These are phyloP conservation scores for Xerus inauris DNA, from an alignment of 2,113 vertebrate genomes.

Conservation along the genomic window DNA sequence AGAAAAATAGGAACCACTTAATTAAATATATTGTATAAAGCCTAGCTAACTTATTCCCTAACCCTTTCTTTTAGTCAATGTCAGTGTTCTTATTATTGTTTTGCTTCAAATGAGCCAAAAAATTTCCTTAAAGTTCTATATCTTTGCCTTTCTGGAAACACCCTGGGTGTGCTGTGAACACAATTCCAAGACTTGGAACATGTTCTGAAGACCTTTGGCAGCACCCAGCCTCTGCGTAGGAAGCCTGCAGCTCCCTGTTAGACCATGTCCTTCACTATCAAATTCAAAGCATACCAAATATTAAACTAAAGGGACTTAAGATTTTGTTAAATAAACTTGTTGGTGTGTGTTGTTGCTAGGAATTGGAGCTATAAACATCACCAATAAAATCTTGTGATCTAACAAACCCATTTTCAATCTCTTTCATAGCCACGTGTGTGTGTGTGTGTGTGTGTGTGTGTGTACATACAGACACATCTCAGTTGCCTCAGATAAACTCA, in stretches of 20 bases:
- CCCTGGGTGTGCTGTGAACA: background rate
- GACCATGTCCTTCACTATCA: background rate
- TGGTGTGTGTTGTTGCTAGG: background rate
- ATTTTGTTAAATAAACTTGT: background rate
- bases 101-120: background rate
- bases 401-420: background rate
- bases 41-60: background rate
- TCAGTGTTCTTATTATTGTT: background rate
- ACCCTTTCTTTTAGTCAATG: background rate
- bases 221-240: background rate
- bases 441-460: background rate
- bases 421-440: background rate
- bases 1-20: background rate
- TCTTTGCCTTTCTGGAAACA: background rate
- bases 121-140: background rate
- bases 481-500: background rate
- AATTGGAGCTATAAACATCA: background rate
- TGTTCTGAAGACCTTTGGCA: slow-evolving; percentile 24
- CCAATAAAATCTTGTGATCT: background rate
- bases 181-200: background rate
- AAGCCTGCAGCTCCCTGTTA: background rate
- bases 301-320: slow-evolving; percentile 15
- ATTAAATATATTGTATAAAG: background rate
- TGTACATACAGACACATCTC: background rate
- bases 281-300: background rate